These are phyloP conservation scores for Neotoma lepida DNA, from an alignment of 2,113 vertebrate species.

Conservation along the genomic window DNA sequence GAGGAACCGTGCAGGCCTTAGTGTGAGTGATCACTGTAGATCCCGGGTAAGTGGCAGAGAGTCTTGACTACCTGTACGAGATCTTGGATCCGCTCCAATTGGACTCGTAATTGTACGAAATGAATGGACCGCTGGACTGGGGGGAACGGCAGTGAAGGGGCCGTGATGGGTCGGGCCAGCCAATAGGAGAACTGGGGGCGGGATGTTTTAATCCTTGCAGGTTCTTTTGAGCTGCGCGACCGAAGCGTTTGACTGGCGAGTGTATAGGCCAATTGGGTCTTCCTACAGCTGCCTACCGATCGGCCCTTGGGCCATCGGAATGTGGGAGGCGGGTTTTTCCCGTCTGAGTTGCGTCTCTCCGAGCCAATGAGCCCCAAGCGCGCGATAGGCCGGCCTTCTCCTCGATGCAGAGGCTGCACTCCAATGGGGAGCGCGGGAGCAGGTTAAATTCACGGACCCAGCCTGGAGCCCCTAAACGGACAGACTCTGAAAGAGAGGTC, in stretches of 20 bases:
- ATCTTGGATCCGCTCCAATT: neutral
- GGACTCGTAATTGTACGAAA: slow-evolving; percentile 76
- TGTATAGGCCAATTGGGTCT: slow-evolving; percentile 63
- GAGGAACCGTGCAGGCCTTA: slow-evolving; percentile 67
- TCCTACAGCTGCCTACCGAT: slow-evolving; percentile 22
- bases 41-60: slow-evolving; percentile 78
- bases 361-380: slow-evolving; percentile 74
- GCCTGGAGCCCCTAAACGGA: neutral
- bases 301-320: slow-evolving; percentile 64
- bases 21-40: slow-evolving; percentile 70
- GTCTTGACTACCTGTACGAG: slow-evolving; percentile 35
- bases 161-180: slow-evolving; percentile 45
- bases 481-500: neutral
- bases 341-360: slow-evolving; percentile 46
- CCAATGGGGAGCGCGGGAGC: slow-evolving; percentile 26
- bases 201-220: slow-evolving; percentile 56
- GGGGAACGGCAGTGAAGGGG: slow-evolving; percentile 53
- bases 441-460: neutral
- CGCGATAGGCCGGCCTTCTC: slow-evolving; percentile 74
- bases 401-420: slow-evolving; percentile 7
- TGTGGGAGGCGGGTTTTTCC: slow-evolving; percentile 66
- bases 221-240: neutral
- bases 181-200: slow-evolving; percentile 74
- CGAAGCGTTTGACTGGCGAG: slow-evolving; percentile 68
- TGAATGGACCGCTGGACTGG: slow-evolving; percentile 69